These are phyloP conservation scores for Amphipyra berbera DNA, from an alignment of 2,888 invertebrate species.

Conservation along the genomic window DNA sequence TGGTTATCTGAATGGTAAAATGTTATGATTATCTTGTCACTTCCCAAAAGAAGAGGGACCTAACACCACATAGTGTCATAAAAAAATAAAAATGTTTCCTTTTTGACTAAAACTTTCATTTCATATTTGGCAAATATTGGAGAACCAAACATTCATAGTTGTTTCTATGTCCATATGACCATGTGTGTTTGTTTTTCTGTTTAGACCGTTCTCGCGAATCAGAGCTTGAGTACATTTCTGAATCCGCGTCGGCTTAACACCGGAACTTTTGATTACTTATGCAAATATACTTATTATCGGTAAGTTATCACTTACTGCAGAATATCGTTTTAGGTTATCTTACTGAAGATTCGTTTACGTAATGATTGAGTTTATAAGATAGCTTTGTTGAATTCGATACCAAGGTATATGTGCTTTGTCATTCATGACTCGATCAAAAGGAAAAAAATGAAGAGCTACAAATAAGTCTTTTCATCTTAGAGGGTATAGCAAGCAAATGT, in stretches of 20 bases:
- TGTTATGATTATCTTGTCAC: conserved; percentile 22
- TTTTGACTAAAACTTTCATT: conserved; percentile 45
- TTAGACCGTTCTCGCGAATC: conserved; percentile 38
- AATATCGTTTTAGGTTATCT: neutral
- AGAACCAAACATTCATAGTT: conserved; percentile 13
- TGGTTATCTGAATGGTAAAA: conserved; percentile 8
- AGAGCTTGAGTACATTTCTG: conserved; percentile 24
- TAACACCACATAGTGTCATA: neutral
- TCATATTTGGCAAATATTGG: conserved; percentile 45
- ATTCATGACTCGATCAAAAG: no score
- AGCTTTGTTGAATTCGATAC: no score
- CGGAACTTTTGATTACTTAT: conserved; percentile 22
- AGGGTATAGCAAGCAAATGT: no score
- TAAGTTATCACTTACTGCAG: neutral
- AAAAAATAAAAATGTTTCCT: conserved; percentile 2
- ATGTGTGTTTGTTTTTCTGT: conserved; percentile 30
- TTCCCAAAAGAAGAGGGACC: conserved; percentile 2
- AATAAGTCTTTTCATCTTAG: no score
- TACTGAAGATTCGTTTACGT: no score
- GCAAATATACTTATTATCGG: conserved; percentile 19
- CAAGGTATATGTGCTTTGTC: no score
- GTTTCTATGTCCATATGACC: conserved; percentile 14
- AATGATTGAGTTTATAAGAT: no score
- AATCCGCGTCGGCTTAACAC: conserved; percentile 23
- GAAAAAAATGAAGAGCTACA: no score